phyloP scores from a whole-genome alignment of 2,888 invertebrate species.

The Spisula solida region DNA sequence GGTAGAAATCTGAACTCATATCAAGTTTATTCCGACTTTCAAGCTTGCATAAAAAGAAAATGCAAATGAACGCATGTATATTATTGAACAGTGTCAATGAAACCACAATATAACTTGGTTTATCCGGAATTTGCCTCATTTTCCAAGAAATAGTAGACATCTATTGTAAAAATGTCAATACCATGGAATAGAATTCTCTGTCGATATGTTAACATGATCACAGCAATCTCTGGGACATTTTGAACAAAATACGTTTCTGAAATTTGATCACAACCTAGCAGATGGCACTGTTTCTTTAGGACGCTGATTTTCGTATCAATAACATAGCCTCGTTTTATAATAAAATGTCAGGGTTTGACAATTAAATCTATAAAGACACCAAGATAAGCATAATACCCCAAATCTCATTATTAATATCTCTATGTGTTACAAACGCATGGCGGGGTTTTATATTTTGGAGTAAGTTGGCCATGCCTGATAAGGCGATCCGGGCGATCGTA shows the following conservation, averaged over 20 bases:
- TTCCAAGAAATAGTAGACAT: no score
- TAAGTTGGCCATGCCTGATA: conserved; percentile 76
- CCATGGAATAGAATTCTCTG: not conserved
- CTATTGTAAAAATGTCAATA: conserved; percentile 13
- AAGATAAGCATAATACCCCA: conserved; percentile 67
- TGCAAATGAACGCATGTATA: no score
- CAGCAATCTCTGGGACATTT: not conserved
- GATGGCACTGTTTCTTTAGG: conserved; percentile 29
- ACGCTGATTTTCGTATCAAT: conserved; percentile 32
- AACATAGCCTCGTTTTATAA: conserved; percentile 50
- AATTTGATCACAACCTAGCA: conserved; percentile 19
- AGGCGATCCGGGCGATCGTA: conserved; percentile 51
- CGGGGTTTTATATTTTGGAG: conserved; percentile 73
- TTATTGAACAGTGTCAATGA: no score
- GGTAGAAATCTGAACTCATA: no score
- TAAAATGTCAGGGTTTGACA: conserved; percentile 71
- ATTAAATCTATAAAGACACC: conserved; percentile 71
- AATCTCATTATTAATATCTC: conserved; percentile 73
- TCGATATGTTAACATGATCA: not conserved
- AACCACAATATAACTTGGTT: no score
- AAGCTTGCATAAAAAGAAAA: no score
- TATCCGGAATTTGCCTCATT: no score
- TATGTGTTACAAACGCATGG: conserved; percentile 53
- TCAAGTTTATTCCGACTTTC: no score
- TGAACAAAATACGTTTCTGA: not conserved